Percentiles rank a stretch among this genome's conserved stretches.
Conservation (phyloP, 2,888 invertebrate species). For the Diarsia brunnea region DNA sequence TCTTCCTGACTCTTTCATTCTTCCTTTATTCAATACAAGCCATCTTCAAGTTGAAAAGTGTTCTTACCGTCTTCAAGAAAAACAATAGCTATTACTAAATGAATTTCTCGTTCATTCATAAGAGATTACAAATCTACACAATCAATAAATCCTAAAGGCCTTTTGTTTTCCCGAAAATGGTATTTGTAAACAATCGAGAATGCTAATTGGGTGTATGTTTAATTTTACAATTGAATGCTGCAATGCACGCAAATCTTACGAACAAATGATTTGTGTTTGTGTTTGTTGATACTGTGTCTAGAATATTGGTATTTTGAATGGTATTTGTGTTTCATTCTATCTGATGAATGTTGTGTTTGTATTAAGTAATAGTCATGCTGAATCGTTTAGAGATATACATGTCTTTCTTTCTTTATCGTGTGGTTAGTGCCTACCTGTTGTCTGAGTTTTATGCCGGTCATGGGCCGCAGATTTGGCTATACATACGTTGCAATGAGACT, state of each 20-base stretch:
- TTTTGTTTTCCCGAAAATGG: constrained; percentile 7
- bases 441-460: no score
- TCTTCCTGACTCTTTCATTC: no score
- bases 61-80: not conserved
- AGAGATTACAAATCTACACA: not conserved
- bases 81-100: not conserved
- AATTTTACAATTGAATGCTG: constrained; percentile 46
- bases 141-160: not conserved
- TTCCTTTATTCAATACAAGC: no score
- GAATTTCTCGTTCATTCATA: not conserved
- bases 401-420: no score
- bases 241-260: constrained; percentile 25
- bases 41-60: not conserved
- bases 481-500: not conserved
- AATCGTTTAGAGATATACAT: not conserved
- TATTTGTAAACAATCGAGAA: constrained; percentile 16
- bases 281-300: not conserved
- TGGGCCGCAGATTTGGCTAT: not conserved
- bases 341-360: not conserved
- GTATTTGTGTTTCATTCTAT: not conserved
- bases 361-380: not conserved
- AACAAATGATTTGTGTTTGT: constrained; percentile 30
- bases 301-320: constrained; percentile 1
- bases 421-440: no score
- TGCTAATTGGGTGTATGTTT: constrained; percentile 36